Conservation (phyloP, 2,113 vertebrate species). For the Saccopteryx bilineata region DNA sequence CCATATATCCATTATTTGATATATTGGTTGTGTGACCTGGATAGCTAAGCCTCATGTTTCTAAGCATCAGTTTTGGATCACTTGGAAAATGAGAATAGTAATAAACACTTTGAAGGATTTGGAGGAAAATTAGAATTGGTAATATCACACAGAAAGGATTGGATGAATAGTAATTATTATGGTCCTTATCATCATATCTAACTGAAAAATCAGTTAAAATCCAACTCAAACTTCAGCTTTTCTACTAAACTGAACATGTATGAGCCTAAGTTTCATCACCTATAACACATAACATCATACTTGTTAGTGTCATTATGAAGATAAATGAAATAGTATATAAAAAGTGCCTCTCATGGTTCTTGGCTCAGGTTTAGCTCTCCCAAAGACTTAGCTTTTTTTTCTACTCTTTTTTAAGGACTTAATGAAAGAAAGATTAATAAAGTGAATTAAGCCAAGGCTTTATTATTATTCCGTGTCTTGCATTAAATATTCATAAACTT, state of each 20-base stretch:
- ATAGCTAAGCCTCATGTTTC: not conserved
- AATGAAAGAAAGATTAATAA: not conserved
- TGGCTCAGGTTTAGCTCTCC: not conserved
- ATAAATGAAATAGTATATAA: not conserved
- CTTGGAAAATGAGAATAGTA: not conserved
- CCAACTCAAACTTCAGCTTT: not conserved
- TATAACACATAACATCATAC: not conserved
- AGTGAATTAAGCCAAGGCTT: not conserved
- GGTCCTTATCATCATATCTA: not conserved
- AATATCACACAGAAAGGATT: not conserved
- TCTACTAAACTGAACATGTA: not conserved
- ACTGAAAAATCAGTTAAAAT: not conserved
- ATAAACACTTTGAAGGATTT: not conserved
- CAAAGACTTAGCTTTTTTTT: not conserved
- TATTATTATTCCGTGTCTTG: not conserved
- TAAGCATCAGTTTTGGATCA: not conserved
- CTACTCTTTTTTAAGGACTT: not conserved
- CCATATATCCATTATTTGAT: not conserved
- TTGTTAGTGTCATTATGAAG: not conserved
- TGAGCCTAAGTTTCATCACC: not conserved
- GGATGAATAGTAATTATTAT: not conserved
- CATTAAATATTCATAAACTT: not conserved
- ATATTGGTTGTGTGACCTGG: not conserved
- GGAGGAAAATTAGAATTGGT: not conserved
- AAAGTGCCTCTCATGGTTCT: not conserved